Base-by-base conservation (phyloP, 2,797 vertebrate species). In the Brotula barbata region DNA sequence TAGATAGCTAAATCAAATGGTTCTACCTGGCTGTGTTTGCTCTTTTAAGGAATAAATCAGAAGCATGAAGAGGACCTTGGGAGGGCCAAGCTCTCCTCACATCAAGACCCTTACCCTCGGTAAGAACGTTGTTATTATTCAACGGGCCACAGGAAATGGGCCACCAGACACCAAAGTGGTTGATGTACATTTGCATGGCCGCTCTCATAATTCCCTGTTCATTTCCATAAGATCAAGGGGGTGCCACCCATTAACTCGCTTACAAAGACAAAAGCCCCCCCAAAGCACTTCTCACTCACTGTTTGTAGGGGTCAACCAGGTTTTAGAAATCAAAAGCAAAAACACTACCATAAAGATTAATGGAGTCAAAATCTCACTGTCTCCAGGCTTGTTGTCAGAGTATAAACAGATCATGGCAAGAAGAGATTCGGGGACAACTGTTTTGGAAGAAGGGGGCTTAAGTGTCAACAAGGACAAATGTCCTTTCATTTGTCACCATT, bases 151-250 rank as follows among this genome's bases (percentile, higher is more conserved):
- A 86, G 85, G 84, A 88, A 90, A 90, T 89, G 81, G 84, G 86
- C 89, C 88, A 90, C 87, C 88, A 90, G 88, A 86, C 87, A 86
- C 87, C 85, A 89, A 87, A 90, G 89, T 90, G 89, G 86, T 83
- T 90, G 85, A 87, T 89, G 88, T 89, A 90, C 86, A 90, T 90
- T 90, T 90, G 89, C 88, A 90, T 90, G 88, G 81, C 83, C 56
- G 77, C 85, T 85, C 86, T 90, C 74, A 89, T 89, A 90, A 90
- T 90, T 89, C 88, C 83, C 77, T 66, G 84, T 90, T 89, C 83
- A 90, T 90, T 90, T 90, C 86, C 87, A 90, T 90, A 87, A 90
- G 89, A 90, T 90, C 88, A 90, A 90, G 84, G 86, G 84, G 80
- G 73, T 53, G 71, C 85, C 85, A 85, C 85, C 88, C 88, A 90